Base-by-base conservation (phyloP, 1,140 invertebrate species). In the Catajapyx aquilonaris region DNA sequence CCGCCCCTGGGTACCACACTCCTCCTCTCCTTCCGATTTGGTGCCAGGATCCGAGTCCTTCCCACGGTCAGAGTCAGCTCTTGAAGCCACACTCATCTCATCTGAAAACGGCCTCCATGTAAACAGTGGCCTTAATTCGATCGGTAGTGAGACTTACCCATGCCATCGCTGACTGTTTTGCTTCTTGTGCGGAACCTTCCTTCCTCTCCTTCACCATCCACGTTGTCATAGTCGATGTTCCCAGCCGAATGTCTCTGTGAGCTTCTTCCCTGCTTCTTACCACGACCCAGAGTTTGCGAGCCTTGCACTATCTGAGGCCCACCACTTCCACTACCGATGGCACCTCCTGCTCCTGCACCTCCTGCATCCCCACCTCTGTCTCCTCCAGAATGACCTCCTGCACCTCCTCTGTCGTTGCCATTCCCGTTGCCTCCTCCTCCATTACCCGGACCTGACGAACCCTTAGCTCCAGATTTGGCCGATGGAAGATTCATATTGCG, bases 401-500 rank as follows among this genome's bases (percentile, higher is more conserved):
- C 22, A 41, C 25, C 35, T 33, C 22, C 13, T 11, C 22, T n/a
- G 54, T 49, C 7, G 51, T 47, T 20, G 49, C 46, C 15, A 50
- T 44, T 7, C 50, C 53, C 31, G 53, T 53, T 9, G 55, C n/a
- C n/a, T n/a, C n/a, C n/a, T n/a, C n/a, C n/a, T n/a, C n/a, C n/a
- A n/a, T n/a, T n/a, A n/a, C n/a, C n/a, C n/a, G n/a, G n/a, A n/a
- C n/a, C n/a, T n/a, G n/a, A n/a, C n/a, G n/a, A n/a, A n/a, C n/a
- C n/a, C n/a, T n/a, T n/a, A n/a, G n/a, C n/a, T n/a, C n/a, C n/a
- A n/a, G n/a, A n/a, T n/a, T n/a, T 34, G 38, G 38, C 43, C 41
- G 73, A 71, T 40, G 86, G 85, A 59, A 91, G 81, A 49, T 77
- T 86, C 85, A 90, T 91, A 50, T 90, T 90, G 44, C 85, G 69